Evolutionary conservation across 2,113 vertebrate species (phyloP).

Genomic region (Rhadina sibilatrix): DNA sequence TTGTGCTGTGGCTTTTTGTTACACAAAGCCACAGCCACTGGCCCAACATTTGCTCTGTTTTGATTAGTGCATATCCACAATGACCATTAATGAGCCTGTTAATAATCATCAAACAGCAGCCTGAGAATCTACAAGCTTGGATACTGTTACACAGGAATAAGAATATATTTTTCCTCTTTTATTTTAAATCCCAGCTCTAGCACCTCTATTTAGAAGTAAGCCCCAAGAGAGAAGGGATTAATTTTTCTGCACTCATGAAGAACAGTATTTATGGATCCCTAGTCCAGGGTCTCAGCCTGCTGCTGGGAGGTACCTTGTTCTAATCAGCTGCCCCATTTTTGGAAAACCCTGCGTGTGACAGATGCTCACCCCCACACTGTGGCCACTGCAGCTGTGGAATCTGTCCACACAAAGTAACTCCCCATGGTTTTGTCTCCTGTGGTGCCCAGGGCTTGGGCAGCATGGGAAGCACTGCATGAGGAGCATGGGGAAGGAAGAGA

Average conservation of each 20-base stretch:
- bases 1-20: neutral
- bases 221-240: neutral
- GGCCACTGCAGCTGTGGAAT: neutral
- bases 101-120: neutral
- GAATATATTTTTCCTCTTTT: neutral
- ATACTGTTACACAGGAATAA: neutral
- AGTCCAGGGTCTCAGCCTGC: neutral
- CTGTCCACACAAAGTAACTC: neutral
- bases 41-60: neutral
- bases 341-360: neutral
- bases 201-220: neutral
- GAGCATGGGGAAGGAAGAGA: neutral
- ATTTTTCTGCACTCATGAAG: neutral
- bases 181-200: neutral
- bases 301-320: neutral
- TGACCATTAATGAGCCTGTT: neutral
- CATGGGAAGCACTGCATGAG: neutral
- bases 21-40: neutral
- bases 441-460: accelerated
- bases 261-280: neutral
- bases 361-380: neutral
- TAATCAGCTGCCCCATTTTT: neutral
- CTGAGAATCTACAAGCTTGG: neutral
- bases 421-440: neutral
- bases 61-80: neutral